phyloP scores from a whole-genome alignment of 2,888 invertebrate genomes.

The Mythimna albipuncta region DNA sequence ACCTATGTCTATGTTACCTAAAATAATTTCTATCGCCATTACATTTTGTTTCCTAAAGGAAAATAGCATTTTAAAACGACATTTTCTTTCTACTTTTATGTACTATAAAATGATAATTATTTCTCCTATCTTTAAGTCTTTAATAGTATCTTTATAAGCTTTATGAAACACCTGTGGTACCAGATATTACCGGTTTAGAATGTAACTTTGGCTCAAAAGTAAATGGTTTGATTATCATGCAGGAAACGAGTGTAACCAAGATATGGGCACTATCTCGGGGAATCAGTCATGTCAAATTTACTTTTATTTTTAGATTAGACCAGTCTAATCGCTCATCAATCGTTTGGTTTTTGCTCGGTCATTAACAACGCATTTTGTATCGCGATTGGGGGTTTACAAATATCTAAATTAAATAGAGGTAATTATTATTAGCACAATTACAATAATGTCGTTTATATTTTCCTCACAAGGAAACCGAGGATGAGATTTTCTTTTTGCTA shows the following conservation, averaged over 20 bases:
- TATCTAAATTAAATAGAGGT: constrained; percentile 2
- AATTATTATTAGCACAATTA: constrained; percentile 11
- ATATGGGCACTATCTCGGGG: constrained; percentile 29
- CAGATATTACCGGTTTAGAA: constrained; percentile 55
- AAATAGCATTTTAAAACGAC: not conserved
- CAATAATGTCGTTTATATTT: constrained; percentile 20
- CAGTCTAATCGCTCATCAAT: not conserved
- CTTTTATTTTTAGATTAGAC: constrained; percentile 32
- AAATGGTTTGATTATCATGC: constrained; percentile 58
- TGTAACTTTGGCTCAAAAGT: constrained; percentile 35
- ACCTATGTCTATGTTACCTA: constrained; percentile 3
- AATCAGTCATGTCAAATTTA: constrained; percentile 42
- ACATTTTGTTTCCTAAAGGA: not conserved
- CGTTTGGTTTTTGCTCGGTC: constrained; percentile 15
- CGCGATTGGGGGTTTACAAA: constrained; percentile 25
- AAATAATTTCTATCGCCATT: not conserved
- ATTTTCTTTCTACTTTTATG: not conserved
- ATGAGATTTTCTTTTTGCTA: too few relatives aligned
- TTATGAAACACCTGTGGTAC: constrained; percentile 35
- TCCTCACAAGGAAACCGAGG: too few relatives aligned
- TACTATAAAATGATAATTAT: constrained; percentile 28
- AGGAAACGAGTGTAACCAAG: constrained; percentile 55
- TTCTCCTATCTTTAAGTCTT: constrained; percentile 46
- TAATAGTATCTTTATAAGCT: constrained; percentile 42
- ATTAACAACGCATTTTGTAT: constrained; percentile 29